Percentiles rank a stretch among this genome's conserved stretches.
Evolutionary conservation across 2,797 vertebrate genomes (phyloP).

Genomic region (Phrynocephalus vlangalii): DNA sequence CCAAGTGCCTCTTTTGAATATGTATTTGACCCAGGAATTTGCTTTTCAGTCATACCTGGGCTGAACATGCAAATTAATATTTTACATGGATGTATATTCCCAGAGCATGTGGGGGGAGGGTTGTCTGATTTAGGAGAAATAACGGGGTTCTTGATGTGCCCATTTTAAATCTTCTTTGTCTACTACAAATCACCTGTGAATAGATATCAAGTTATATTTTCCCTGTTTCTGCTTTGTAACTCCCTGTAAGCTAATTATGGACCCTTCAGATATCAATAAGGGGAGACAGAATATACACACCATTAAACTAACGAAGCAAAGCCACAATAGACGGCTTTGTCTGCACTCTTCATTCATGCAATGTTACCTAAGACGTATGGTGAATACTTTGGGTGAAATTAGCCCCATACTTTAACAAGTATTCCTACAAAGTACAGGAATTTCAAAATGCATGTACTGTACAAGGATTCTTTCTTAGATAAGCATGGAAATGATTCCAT

Average conservation of each 20-base stretch:
- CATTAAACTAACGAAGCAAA: background rate
- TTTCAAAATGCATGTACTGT: background rate
- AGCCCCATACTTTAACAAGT: background rate
- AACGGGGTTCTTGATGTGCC: background rate
- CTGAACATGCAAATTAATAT: background rate
- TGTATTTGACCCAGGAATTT: background rate
- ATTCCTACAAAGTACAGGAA: too few species aligned
- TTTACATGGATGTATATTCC: background rate
- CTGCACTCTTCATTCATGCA: background rate
- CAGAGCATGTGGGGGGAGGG: too few species aligned
- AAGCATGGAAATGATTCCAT: background rate
- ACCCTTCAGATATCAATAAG: background rate
- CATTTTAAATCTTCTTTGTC: background rate
- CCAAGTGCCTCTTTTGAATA: background rate
- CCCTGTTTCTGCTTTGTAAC: background rate
- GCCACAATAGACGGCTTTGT: background rate
- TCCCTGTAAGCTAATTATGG: background rate
- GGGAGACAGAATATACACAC: background rate
- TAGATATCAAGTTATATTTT: background rate
- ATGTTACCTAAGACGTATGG: background rate
- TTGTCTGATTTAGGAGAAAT: background rate
- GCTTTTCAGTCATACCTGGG: background rate
- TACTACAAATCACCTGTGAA: background rate
- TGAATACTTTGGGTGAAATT: background rate
- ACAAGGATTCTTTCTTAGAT: background rate